Conservation (phyloP, 1,140 invertebrate species). For the Physella acuta region DNA sequence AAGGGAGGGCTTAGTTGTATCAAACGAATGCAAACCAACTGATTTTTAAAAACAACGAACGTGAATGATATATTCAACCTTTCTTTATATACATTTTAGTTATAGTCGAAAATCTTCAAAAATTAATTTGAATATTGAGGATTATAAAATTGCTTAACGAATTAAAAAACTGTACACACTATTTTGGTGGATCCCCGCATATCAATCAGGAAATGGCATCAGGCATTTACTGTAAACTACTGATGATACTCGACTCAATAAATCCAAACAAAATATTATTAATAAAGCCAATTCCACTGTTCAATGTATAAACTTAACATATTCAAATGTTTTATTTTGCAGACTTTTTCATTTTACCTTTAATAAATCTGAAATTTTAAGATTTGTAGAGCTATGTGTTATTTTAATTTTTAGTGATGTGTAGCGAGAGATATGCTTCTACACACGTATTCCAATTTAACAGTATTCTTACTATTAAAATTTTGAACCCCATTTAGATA, state of each 20-base stretch:
- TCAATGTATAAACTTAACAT: neutral
- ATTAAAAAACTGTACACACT: neutral
- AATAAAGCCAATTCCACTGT: neutral
- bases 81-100: neutral
- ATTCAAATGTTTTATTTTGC: neutral
- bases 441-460: neutral
- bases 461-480: neutral
- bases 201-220: conserved; percentile 15
- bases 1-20: conserved; percentile 12
- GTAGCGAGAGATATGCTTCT: too few relatives aligned
- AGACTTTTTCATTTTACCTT: neutral
- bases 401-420: neutral
- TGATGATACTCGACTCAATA: neutral
- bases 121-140: neutral
- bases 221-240: neutral
- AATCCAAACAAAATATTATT: neutral
- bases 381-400: too few relatives aligned
- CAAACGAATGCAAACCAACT: neutral
- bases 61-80: neutral
- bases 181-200: neutral
- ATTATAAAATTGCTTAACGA: neutral
- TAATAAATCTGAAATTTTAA: too few relatives aligned
- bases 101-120: neutral
- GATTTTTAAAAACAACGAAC: neutral
- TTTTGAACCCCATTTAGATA: neutral